Conservation (phyloP, 2,888 invertebrate genomes). For the Drosophila phalerata region DNA sequence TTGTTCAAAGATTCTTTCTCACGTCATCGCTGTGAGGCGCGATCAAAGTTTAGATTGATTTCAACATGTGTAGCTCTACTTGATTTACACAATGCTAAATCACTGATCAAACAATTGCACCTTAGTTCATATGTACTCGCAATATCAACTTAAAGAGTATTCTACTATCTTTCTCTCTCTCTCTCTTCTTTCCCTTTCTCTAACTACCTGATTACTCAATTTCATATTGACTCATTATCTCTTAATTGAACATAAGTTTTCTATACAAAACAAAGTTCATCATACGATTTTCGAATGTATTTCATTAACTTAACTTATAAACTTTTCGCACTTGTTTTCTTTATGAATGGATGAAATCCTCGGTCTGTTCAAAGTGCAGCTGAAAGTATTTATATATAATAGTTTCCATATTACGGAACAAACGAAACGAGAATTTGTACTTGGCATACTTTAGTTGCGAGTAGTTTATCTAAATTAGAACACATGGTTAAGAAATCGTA, state of each 20-base stretch:
- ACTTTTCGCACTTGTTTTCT: slow-evolving; percentile 20
- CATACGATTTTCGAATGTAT: slow-evolving; percentile 17
- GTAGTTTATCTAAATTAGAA: slow-evolving; percentile 40
- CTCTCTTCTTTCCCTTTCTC: neutral
- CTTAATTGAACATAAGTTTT: slow-evolving; percentile 28
- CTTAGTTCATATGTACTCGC: slow-evolving; percentile 8
- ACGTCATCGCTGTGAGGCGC: slow-evolving; percentile 29
- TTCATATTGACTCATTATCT: slow-evolving; percentile 22
- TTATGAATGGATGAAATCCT: slow-evolving; percentile 44
- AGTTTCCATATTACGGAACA: slow-evolving; percentile 14
- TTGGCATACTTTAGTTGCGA: slow-evolving; percentile 49
- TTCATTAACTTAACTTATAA: slow-evolving; percentile 13
- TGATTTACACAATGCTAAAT: slow-evolving; percentile 42
- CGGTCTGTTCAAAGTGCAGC: slow-evolving; percentile 47
- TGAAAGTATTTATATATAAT: neutral
- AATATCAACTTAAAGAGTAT: neutral
- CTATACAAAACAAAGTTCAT: slow-evolving; percentile 44
- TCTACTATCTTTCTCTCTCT: neutral
- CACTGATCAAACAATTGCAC: slow-evolving; percentile 27
- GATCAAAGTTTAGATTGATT: slow-evolving; percentile 34
- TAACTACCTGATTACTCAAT: neutral
- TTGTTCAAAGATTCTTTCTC: slow-evolving; percentile 35
- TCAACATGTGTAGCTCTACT: slow-evolving; percentile 17
- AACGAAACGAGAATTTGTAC: slow-evolving; percentile 32
- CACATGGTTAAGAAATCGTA: slow-evolving; percentile 23